Evolutionary conservation across 2,113 vertebrate genomes (phyloP), one percentile per base, ranked within the genome.

Genomic region (Athene noctua): DNA sequence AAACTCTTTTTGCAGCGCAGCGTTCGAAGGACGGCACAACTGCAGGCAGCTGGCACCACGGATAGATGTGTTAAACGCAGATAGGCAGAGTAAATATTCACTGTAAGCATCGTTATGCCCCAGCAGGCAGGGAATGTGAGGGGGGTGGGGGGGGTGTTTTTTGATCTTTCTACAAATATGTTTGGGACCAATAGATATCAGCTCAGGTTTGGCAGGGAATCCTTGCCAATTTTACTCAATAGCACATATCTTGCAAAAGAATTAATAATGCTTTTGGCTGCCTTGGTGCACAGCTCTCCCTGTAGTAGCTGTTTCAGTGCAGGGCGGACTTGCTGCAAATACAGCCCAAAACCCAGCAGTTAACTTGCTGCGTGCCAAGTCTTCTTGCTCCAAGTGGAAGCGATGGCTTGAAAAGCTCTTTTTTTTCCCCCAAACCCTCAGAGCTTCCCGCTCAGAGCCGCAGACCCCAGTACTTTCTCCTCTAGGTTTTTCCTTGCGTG

Each of bases 381-480:
- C 61, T 54, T 25, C 7, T n/a, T 61, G 15, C 49, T 77, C 58
- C 72, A 30, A 27, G 55, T 2, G 30, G 10, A 7, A 52, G 66
- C 0, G 3, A 34, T 32, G 38, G 51, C 13, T 71, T 6, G 11
- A n/a, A 63, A 89, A 94, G 51, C 30, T 91, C 47, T 49, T 77
- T 22, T 23, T 9, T 1, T 0, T 5, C 8, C 21, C 8, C 5
- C 15, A 0, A 30, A 14, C 51, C n/a, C 55, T 29, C n/a, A n/a
- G 10, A 46, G 8, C 26, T 34, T 38, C 74, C n/a, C 59, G 15
- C 27, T 42, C 68, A 5, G 30, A 42, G 49, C 38, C 5, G 4
- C 36, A 61, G 40, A 44, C 51, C 30, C 75, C 34, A 3, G 23
- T 2, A 5, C 18, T 51, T 72, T 55, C 66, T 67, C 57, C 57